A percentile compares a stretch with the other conserved stretches of the same genome.
Conservation (phyloP, 1,140 invertebrate species). For the Sitophilus oryzae region DNA sequence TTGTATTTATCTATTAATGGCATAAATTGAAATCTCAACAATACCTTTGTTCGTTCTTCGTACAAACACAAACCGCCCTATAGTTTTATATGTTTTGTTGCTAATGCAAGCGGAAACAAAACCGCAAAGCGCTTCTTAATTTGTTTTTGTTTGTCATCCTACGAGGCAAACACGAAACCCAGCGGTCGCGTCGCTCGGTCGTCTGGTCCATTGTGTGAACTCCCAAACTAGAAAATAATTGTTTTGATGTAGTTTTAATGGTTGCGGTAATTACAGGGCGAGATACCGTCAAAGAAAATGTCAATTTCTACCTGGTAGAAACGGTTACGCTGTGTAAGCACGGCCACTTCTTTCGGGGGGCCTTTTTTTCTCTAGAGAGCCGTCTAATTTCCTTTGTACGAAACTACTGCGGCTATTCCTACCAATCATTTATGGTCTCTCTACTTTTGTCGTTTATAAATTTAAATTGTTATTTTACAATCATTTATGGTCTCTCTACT, state of each 20-base stretch:
- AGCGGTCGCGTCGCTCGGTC: background rate
- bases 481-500: too few species aligned
- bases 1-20: too few species aligned
- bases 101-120: background rate
- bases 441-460: too few species aligned
- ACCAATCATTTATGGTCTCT: too few species aligned
- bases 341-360: background rate
- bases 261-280: constrained; percentile 8
- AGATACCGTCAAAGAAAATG: constrained; percentile 13
- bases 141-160: background rate
- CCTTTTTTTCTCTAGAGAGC: background rate
- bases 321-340: background rate
- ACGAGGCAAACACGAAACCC: background rate
- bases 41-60: too few species aligned
- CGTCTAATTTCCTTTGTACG: constrained; percentile 3
- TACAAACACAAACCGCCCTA: too few species aligned
- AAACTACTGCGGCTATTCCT: too few species aligned
- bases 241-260: constrained; percentile 11
- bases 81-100: too few species aligned
- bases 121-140: background rate
- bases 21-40: too few species aligned
- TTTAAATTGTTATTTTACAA: too few species aligned
- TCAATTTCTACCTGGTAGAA: constrained; percentile 15
- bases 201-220: background rate
- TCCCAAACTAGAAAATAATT: constrained; percentile 4